Conservation (phyloP, 37 sponge, comb jelly and placozoan genomes). For the Lycopodina hypogea region DNA sequence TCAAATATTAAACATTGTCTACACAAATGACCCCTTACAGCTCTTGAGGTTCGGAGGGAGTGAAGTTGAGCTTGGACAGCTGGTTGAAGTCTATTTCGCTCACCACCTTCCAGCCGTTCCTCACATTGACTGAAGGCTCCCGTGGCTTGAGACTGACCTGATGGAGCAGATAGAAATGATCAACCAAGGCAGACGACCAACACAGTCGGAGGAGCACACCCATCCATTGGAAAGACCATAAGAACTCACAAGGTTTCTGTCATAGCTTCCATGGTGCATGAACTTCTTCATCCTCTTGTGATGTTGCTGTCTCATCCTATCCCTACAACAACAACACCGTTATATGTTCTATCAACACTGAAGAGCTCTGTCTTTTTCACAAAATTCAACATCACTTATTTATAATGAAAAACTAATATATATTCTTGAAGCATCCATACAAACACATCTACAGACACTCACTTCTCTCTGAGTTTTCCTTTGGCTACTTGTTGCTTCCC, state of each 20-base stretch:
- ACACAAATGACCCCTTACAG: constrained; percentile 63
- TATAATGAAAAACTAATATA: background rate
- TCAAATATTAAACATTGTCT: no score
- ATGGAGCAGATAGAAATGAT: background rate
- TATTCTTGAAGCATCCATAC: background rate
- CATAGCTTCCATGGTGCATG: constrained; percentile 24
- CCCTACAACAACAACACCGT: constrained; percentile 11
- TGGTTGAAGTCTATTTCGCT: constrained; percentile 85
- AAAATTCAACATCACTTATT: background rate
- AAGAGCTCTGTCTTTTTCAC: no score
- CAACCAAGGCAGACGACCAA: background rate
- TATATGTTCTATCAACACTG: no score
- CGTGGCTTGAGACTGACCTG: constrained; percentile 65
- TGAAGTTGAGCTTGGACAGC: constrained; percentile 73
- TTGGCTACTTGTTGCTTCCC: constrained; percentile 56
- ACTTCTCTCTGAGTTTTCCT: constrained; percentile 45
- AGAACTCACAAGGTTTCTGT: constrained; percentile 17
- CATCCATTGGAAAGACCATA: background rate
- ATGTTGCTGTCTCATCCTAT: constrained; percentile 54
- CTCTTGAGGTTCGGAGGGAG: constrained; percentile 65
- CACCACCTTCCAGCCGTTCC: constrained; percentile 66
- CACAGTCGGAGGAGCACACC: background rate
- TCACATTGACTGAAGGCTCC: constrained; percentile 74
- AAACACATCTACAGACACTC: background rate
- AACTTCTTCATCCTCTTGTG: constrained; percentile 38